Base-by-base conservation (phyloP, 2,888 invertebrate genomes). In the Scaeva pyrastri region DNA sequence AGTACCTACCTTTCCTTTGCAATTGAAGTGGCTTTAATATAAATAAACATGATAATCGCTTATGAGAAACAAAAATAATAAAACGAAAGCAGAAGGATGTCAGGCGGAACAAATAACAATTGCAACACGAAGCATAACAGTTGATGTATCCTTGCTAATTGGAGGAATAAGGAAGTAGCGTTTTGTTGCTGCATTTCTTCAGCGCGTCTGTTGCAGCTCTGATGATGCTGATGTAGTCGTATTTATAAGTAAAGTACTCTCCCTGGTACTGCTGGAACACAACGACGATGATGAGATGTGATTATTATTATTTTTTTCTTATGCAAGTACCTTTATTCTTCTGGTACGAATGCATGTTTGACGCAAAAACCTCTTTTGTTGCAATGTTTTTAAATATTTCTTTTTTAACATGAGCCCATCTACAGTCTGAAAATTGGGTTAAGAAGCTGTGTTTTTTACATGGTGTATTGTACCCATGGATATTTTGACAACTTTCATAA, bases 11-110 rank as follows among this genome's bases (percentile, higher is more conserved):
- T 70, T 80, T 60, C 73, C 58, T 52, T 68, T 64, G 43, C 66
- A 71, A 52, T 70, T 64, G 74, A 52, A 75, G 71, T 60, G 72
- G 81, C 58, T 71, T 86, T 78, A 86, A 86, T 86, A 86, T 86
- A 86, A 86, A 86, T 86, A 86, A 86, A 86, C 86, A 86, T 82
- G 82, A 86, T 86, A 86, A 86, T 86, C 86, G 86, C 74, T 76
- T 75, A 86, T 78, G 86, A 82, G 82, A 78, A 74, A 73, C 48
- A 48, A 86, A 77, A 86, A 75, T 73, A 77, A 60, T 71, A 77
- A 81, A 77, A 71, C 52, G 60, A 70, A 60, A 48, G 60, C 56
- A 77, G 76, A 81, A 81, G 85, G 72, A 80, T 76, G 85, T 81
- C 76, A 77, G 72, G 72, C 81, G 85, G 81, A 85, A 85, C 76